Base-by-base conservation (phyloP, 2,797 vertebrate genomes). In the Cyclura pinguis region DNA sequence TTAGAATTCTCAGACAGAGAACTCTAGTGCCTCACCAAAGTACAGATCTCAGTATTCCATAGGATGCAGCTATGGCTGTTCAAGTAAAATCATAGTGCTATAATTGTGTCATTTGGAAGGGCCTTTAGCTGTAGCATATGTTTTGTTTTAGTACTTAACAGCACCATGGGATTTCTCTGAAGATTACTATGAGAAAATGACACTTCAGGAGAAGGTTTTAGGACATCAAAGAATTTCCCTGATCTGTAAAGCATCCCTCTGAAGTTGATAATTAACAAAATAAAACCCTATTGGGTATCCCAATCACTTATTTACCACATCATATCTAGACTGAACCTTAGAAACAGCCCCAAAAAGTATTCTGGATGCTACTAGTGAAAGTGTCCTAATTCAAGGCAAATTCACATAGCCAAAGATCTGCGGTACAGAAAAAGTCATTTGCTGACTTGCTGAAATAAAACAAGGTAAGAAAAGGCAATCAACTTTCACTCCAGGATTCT, bases 361-460 rank as follows among this genome's bases (percentile, higher is more conserved):
- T 80, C 16, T 24, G 38, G 5, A 24, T 32, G 52, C 42, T 74
- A 42, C 18, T 80, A 67, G 8, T 80, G 62, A 80, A 80, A 78
- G 9, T 57, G 78, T 16, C 80, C 69, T 76, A 22, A 59, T 20
- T 69, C 67, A 47, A 52, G 92, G 38, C 4, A 85, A 84, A 92
- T 90, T 42, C 22, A 1, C 18, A 32, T 0, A 55, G 52, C 3
- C 16, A 64, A 89, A 35, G 0, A 42, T 57, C 55, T 6, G 14
- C 6, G 12, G 12, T 22, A 64, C 2, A 18, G 8, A 13, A 47
- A 1, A 20, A 85, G 8, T 0, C 24, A 74, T 88, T 14, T 73
- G 62, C 3, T 52, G 84, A 67, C 4, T 50, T 0, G 32, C 59
- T 20, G 35, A 16, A 57, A 67, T 69, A 3, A 91, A 90, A 90